Base-by-base conservation (phyloP, 2,113 vertebrate species). In the Pterophyllum scalare region DNA sequence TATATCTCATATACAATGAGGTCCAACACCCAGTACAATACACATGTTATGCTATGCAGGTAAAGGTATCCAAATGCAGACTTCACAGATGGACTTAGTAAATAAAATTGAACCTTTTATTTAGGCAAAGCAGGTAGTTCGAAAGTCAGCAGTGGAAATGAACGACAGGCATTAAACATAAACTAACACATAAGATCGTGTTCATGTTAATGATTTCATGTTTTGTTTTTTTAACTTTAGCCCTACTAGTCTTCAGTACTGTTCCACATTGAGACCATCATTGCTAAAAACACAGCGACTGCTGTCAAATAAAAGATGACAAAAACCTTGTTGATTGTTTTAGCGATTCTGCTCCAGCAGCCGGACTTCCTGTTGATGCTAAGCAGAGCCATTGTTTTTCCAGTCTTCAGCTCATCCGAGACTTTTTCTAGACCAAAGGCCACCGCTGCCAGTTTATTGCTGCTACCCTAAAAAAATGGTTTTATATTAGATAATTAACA, bases 261-360 rank as follows among this genome's bases (percentile, higher is more conserved):
- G 0, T 12, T 15, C 81, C 75, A 83, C 54, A 52, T 7, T 22
- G 26, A 33, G 75, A 72, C 35, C 3, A 84, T 43, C 9, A 33
- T 22, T 3, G n/a, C 17, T 26, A 84, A 75, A 74, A 84, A 84
- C 33, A 84, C 14, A 64, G 24, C 1, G 26, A 43, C 26, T 5
- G 33, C 49, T 49, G 17, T 26, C 5, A 80, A 22, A 31, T 84
- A 84, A 57, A 75, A 33, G 19, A 79, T 56, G 9, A 13, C 5
- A 11, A 80, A 85, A 33, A 35, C 28, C 52, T 43, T 80, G 77
- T 80, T 80, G 17, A 85, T 65, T 58, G 58, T 75, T 59, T 58
- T 40, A 49, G 60, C 77, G 35, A 85, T 22, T 35, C 13, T 26
- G 26, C 49, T 65, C 83, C 83, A 85, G 67, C 80, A 79, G 26